Evolutionary conservation across 2,888 invertebrate species (phyloP).

Genomic region (Sicus ferrugineus): DNA sequence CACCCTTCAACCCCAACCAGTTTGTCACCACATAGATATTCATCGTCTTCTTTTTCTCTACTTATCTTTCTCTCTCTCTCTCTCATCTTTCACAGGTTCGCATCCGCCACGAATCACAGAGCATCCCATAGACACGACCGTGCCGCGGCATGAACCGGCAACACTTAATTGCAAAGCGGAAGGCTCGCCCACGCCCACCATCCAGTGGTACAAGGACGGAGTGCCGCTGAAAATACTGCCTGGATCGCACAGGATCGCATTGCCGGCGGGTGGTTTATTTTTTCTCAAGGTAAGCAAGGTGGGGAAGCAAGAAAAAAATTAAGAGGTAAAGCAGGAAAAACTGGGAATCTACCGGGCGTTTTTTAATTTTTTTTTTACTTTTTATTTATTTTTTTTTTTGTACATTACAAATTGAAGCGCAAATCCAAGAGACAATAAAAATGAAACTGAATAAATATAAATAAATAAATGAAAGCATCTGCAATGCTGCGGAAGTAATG

Average conservation of each 20-base stretch:
- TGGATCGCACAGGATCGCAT: constrained; percentile 74
- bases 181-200: constrained; percentile 79
- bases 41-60: neutral
- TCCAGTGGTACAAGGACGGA: constrained; percentile 84
- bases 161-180: constrained; percentile 92
- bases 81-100: constrained; percentile 61
- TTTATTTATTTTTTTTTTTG: neutral
- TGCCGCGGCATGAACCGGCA: constrained; percentile 88
- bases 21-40: neutral
- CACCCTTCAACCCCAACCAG: constrained; percentile 17
- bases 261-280: constrained; percentile 85
- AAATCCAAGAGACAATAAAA: too few relatives aligned
- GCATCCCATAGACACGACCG: constrained; percentile 88
- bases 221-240: constrained; percentile 70
- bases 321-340: neutral
- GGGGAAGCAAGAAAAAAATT: neutral
- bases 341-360: neutral
- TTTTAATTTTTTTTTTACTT: neutral
- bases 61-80: neutral
- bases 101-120: constrained; percentile 86
- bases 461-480: constrained; percentile 1
- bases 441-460: neutral
- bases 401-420: too few relatives aligned
- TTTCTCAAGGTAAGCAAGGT: constrained; percentile 70
- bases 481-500: neutral